These are phyloP conservation scores for Prenolepis imparis DNA, from an alignment of 2,888 invertebrate genomes.

Conservation along the genomic window DNA sequence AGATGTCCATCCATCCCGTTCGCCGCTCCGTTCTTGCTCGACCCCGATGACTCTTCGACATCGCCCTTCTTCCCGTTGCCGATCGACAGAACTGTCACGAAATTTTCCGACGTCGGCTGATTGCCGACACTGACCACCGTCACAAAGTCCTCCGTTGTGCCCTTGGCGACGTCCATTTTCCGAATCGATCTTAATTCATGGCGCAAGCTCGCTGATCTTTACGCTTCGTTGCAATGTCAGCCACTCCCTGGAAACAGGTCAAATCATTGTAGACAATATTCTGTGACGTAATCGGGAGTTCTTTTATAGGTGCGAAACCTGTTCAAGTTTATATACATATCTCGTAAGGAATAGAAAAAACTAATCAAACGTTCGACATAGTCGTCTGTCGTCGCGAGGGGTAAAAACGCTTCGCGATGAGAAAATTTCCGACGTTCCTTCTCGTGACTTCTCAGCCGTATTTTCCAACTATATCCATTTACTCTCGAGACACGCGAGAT, in stretches of 20 bases:
- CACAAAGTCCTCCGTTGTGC: conserved; percentile 86
- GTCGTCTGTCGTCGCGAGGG: not conserved
- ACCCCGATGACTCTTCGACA: conserved; percentile 61
- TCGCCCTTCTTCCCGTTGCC: conserved; percentile 86
- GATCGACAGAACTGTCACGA: conserved; percentile 89
- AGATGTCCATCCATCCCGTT: conserved; percentile 81
- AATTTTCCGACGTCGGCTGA: conserved; percentile 84
- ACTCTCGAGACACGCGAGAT: not conserved
- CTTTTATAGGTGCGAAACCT: conserved; percentile 3
- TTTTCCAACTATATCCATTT: conserved; percentile 4
- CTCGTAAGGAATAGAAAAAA: not conserved
- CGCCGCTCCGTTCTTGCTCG: conserved; percentile 27
- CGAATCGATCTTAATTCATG: conserved; percentile 76
- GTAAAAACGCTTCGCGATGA: not conserved
- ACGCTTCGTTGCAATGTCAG: conserved; percentile 73
- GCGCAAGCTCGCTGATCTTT: conserved; percentile 71
- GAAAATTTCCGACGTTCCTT: conserved; percentile 21
- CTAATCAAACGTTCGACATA: not conserved
- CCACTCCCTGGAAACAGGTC: conserved; percentile 80
- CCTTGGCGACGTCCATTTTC: conserved; percentile 78
- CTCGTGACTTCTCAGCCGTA: not conserved
- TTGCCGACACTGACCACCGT: conserved; percentile 88
- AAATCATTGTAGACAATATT: conserved; percentile 61
- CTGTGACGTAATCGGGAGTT: conserved; percentile 65
- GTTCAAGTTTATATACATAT: not conserved